Evolutionary conservation across 2,888 invertebrate species (phyloP), one percentile per base, ranked within the genome.

Genomic region (Melangyna quadrimaculata): DNA sequence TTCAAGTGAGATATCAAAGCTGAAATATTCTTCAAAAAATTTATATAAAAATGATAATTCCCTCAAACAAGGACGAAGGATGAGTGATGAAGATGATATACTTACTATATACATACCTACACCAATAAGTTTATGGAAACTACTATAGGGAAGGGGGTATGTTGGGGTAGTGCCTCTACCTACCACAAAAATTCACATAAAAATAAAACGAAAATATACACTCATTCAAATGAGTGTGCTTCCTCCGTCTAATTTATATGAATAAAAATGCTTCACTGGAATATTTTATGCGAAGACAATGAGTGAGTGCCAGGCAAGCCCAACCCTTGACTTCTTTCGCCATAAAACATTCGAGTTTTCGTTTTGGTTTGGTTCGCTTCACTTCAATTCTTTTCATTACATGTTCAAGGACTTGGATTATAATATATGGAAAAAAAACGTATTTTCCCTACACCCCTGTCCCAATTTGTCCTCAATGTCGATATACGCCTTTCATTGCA

Each of bases 371-470:
- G 55, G 63, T 78, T 78, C 69, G 63, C 78, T 78, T 83, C 82
- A 73, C 78, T 78, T 83, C 82, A 73, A 82, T 82, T 69, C 73
- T 73, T 78, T 73, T 73, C 78, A 83, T 73, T 69, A 70, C 63
- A 63, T 48, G 82, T 78, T 78, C 82, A 83, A 83, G 73, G 82
- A 78, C 82, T 82, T 59, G 10, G 59, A 59, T 22, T 22, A 35
- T 22, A 12, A 32, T 19, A 17, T 17, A n/a, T 6, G n/a, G 2
- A 22, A 59, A 37, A 57, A n/a, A 45, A 70, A 45, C 22, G 22
- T 63, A n/a, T 51, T 51, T 22, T 14, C 51, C n/a, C 51, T 22
- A 12, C 22, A 12, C 7, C n/a, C 27, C 51, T 8, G 8, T 63
- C 55, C 17, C 12, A 27, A 7, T 19, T 45, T 45, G 65, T 45